Base-by-base conservation (phyloP, 2,113 vertebrate genomes). In the Australoheros scitulus region DNA sequence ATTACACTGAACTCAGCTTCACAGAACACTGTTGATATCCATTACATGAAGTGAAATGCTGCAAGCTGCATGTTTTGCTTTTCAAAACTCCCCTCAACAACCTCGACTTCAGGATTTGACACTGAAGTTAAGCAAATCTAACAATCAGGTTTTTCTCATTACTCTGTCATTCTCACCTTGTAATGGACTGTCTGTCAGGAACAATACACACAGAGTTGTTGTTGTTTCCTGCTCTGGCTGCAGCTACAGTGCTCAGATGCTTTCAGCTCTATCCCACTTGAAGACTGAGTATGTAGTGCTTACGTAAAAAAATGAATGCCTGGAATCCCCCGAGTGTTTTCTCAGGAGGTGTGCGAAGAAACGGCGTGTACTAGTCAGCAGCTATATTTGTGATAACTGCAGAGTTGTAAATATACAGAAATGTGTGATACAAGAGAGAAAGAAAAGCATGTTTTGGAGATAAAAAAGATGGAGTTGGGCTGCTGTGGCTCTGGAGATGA, bases 271-370 rank as follows among this genome's bases (percentile, higher is more conserved):
- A 65, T 26, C 80, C 84, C 70, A 55, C 55, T 76, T 90, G 79
- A 92, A 94, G 88, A 85, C 86, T 76, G 77, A 92, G 60, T 61
- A 84, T 72, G 82, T 82, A 81, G 17, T 10, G n/a, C 41, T 76
- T 26, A 59, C 74, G 59, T 41, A 58, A 24, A 56, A 29, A 34
- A 83, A 55, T 32, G 6, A 7, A 85, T 7, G 70, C 11, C 24
- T 75, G 47, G 70, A 58, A 65, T 84, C 24, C 70, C 65, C 36
- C 11, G 75, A 74, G 82, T 75, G 77, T 57, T 76, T 61, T 52
- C 56, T 58, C 58, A 59, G 50, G 29, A 14, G 56, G 13, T 79
- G 77, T 47, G 61, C 26, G 32, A 20, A 41, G 43, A 82, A 29
- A 15, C 70, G 63, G 26, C 63, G 85, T 15, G 20, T 26, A 63